Evolutionary conservation across 2,797 vertebrate genomes (phyloP).

Genomic region (Hybognathus amarus): DNA sequence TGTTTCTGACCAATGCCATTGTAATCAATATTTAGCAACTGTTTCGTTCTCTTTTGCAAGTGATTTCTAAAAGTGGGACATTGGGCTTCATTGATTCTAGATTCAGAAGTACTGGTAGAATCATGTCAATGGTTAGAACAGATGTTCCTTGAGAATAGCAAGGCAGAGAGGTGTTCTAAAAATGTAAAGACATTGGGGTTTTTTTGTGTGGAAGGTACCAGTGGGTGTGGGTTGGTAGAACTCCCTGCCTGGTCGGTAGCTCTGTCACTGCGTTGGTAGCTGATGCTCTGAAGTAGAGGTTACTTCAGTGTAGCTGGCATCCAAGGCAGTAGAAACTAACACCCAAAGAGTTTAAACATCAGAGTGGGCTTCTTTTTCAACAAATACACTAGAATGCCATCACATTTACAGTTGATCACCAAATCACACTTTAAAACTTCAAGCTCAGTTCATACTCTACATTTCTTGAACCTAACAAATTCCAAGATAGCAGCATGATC

Average conservation of each 20-base stretch:
- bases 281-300: conserved; percentile 79
- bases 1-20: not conserved
- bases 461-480: conserved; percentile 11
- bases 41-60: not conserved
- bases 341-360: conserved; percentile 60
- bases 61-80: conserved; percentile 13
- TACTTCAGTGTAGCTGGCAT: conserved; percentile 90
- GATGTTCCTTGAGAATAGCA: conserved; percentile 3
- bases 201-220: conserved; percentile 49
- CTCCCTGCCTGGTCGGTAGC: conserved; percentile 63
- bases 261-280: conserved; percentile 75
- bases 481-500: conserved; percentile 15
- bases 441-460: not conserved
- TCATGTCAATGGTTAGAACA: conserved; percentile 34
- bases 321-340: conserved; percentile 83
- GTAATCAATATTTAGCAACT: conserved; percentile 9
- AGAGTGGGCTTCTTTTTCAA: conserved; percentile 46
- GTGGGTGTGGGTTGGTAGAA: conserved; percentile 62
- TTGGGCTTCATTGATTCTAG: conserved; percentile 14
- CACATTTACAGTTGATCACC: not conserved
- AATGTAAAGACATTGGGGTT: conserved; percentile 10
- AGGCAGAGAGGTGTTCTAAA: conserved; percentile 33
- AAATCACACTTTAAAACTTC: not conserved
- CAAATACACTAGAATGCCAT: not conserved
- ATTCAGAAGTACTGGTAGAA: conserved; percentile 14